A percentile compares a stretch with the other conserved stretches of the same genome.
These are phyloP conservation scores for Pseudochirops cupreus DNA, from an alignment of 2,797 vertebrate genomes.

Conservation along the genomic window DNA sequence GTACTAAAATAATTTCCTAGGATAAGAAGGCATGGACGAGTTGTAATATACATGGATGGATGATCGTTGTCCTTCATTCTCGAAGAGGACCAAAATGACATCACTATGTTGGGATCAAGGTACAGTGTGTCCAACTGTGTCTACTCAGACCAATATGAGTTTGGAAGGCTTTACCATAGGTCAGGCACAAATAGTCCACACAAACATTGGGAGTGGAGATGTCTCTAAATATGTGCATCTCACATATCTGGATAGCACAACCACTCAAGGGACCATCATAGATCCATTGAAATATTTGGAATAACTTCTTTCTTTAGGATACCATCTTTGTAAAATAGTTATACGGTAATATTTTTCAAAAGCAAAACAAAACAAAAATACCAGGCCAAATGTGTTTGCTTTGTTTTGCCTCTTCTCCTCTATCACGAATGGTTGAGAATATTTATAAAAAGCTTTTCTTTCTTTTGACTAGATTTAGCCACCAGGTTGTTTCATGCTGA, in stretches of 20 bases:
- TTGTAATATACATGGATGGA: background rate
- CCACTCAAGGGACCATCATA: background rate
- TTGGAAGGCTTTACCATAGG: background rate
- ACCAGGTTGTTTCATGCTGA: background rate
- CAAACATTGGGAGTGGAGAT: background rate
- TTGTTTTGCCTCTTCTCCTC: background rate
- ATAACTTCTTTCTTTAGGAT: background rate
- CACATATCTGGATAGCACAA: background rate
- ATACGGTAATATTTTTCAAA: background rate
- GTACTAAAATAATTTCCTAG: background rate
- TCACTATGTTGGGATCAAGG: background rate
- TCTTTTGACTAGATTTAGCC: background rate
- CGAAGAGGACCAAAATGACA: background rate
- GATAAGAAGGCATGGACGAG: background rate
- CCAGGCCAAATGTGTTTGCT: background rate
- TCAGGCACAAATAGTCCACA: background rate
- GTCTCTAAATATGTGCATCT: background rate
- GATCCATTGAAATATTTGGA: background rate
- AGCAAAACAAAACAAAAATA: background rate
- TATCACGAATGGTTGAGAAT: background rate
- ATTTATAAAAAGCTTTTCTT: background rate
- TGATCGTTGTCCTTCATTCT: background rate
- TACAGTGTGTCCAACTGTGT: background rate
- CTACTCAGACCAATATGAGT: background rate
- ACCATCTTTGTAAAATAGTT: background rate